Evolutionary conservation across 1,140 invertebrate species (phyloP).

Genomic region (Ceratina australensis): DNA sequence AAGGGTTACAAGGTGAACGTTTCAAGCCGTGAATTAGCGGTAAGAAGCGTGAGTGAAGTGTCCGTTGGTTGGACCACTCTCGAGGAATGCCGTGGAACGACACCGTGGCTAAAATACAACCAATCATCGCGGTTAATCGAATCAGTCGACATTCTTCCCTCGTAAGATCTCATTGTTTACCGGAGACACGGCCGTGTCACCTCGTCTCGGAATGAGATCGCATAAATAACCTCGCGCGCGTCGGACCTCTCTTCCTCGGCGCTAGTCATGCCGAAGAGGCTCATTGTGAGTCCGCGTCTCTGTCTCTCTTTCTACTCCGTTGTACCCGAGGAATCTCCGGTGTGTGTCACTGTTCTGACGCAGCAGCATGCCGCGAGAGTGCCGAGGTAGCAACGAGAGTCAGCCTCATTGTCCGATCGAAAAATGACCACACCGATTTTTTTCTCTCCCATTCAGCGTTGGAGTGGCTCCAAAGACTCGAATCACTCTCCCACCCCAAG

Average conservation of each 20-base stretch:
- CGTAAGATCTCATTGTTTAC: conserved; percentile 61
- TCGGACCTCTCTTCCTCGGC: conserved; percentile 35
- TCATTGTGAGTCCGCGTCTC: conserved; percentile 32
- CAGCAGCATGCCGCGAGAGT: conserved; percentile 59
- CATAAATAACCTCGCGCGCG: conserved; percentile 56
- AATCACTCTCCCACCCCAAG: conserved; percentile 63
- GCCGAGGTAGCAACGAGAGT: conserved; percentile 14
- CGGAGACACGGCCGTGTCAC: conserved; percentile 56
- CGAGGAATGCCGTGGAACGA: conserved; percentile 51
- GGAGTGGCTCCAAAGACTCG: conserved; percentile 65
- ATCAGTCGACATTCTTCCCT: conserved; percentile 46
- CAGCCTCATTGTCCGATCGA: conserved; percentile 60
- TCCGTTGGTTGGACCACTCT: no score
- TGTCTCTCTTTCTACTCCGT: conserved; percentile 33
- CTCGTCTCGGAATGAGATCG: conserved; percentile 57
- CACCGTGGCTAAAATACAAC: conserved; percentile 61
- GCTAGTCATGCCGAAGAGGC: conserved; percentile 49
- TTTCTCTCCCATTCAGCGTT: conserved; percentile 72
- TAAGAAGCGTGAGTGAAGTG: no score
- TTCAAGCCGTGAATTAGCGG: no score
- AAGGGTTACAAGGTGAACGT: no score
- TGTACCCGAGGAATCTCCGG: conserved; percentile 51
- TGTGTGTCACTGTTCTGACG: conserved; percentile 62
- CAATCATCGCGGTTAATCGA: conserved; percentile 64
- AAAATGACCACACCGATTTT: conserved; percentile 74